These are phyloP conservation scores for Drosophila seguyi DNA, from an alignment of 1,140 invertebrate species.

Conservation along the genomic window DNA sequence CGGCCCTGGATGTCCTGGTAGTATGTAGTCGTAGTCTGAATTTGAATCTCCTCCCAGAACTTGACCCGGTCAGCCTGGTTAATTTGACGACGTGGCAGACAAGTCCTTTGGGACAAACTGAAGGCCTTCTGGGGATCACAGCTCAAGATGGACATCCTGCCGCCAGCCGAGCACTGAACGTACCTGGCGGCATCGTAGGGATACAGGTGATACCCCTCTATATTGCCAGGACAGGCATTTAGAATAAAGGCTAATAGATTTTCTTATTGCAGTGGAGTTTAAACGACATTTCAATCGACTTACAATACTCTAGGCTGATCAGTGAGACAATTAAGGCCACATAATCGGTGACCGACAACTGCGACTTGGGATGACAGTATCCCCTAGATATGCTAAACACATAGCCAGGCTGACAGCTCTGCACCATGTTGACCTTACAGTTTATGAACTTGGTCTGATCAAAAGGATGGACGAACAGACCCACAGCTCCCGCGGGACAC, in stretches of 20 bases:
- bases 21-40: constrained; percentile 38
- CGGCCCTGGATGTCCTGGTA: constrained; percentile 24
- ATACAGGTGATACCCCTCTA: constrained; percentile 69
- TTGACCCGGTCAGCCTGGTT: constrained; percentile 35
- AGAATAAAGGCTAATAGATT: constrained; percentile 52
- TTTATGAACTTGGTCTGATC: constrained; percentile 89
- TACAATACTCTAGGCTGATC: constrained; percentile 71
- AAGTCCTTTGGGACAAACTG: constrained; percentile 45
- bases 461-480: constrained; percentile 87
- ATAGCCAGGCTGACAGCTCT: constrained; percentile 88
- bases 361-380: constrained; percentile 88
- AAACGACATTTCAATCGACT: constrained; percentile 32
- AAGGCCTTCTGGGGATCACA: constrained; percentile 54
- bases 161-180: constrained; percentile 49
- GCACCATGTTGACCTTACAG: constrained; percentile 87
- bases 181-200: constrained; percentile 75
- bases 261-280: neutral
- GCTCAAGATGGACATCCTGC: constrained; percentile 51
- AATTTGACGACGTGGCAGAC: constrained; percentile 25
- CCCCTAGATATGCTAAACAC: constrained; percentile 87
- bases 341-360: constrained; percentile 84
- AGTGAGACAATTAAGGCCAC: constrained; percentile 63
- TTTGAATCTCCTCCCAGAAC: constrained; percentile 40
- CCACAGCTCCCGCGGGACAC: constrained; percentile 77
- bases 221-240: constrained; percentile 46